phyloP scores from a whole-genome alignment of 2,888 invertebrate genomes.

The Eupithecia subumbrata region DNA sequence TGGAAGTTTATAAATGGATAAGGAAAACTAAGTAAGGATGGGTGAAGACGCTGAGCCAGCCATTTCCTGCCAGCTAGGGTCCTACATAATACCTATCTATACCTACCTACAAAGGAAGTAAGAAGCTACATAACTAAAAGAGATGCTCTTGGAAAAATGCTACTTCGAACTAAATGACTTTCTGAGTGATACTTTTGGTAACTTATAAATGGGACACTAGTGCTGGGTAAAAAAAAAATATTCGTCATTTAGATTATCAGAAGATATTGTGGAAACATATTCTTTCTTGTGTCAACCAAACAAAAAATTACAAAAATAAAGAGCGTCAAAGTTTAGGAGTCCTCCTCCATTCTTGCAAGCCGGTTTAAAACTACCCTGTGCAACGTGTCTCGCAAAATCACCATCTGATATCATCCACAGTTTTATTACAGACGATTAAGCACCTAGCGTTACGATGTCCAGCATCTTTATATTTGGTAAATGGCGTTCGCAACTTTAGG shows the following conservation, averaged over 20 bases:
- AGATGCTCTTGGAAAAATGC: no score
- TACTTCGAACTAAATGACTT: no score
- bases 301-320: no score
- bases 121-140: not conserved
- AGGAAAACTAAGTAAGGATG: not conserved
- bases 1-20: not conserved
- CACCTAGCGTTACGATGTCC: constrained; percentile 44
- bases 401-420: constrained; percentile 2
- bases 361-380: not conserved
- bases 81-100: not conserved
- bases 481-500: constrained; percentile 48
- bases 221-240: no score
- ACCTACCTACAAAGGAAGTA: not conserved
- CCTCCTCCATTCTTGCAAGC: no score
- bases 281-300: no score
- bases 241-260: no score
- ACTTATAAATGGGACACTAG: no score
- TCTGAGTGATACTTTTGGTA: no score
- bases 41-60: not conserved
- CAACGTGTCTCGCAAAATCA: not conserved
- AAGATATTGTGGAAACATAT: no score
- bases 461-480: constrained; percentile 52
- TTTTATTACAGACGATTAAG: constrained; percentile 43
- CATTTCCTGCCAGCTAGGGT: not conserved
- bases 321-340: no score